Evolutionary conservation across 2,797 vertebrate genomes (phyloP), one percentile per base, ranked within the genome.

Genomic region (Parauchenoglanis punctatus): DNA sequence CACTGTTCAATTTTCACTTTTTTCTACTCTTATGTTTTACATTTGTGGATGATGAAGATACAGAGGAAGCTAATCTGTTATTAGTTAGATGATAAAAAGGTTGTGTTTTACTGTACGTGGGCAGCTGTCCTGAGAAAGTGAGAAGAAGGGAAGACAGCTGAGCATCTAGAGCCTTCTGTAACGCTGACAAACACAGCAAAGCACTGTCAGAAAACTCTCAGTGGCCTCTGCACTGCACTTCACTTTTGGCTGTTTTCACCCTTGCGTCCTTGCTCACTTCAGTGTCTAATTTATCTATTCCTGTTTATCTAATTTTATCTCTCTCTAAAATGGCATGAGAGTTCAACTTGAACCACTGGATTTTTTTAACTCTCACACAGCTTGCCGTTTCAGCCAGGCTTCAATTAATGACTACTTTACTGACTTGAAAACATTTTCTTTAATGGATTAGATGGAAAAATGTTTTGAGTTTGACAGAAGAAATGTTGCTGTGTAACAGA

Each of bases 51-150:
- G 52, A 31, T 35, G 28, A 15, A 58, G 77, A 35, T 35, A 13
- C 10, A 58, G n/a, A 59, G 20, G 35, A 61, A 81, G 58, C 25
- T 10, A 2, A 40, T 65, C 25, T 49, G 13, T 17, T 81, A 81
- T 25, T 59, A 28, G 2, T 0, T 11, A 28, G 7, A 15, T 59
- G 13, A 40, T 12, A 61, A 25, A 81, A 81, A 59, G 56, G 31
- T 61, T 17, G 56, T 46, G 40, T 82, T 49, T 65, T 82, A 90
- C 90, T 44, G 80, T 81, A 81, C 54, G 28, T 49, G 86, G 86
- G 83, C 92, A 93, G 92, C 90, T 92, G 91, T 85, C 87, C 87
- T 81, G 63, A 70, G 40, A 25, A 91, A 93, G 93, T 92, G 90
- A 91, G 87, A 89, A 87, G 88, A 90, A 35, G 84, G 89, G 90